Evolutionary conservation across 1,140 invertebrate species (phyloP).

Genomic region (Pseudomyrmex pallidus): DNA sequence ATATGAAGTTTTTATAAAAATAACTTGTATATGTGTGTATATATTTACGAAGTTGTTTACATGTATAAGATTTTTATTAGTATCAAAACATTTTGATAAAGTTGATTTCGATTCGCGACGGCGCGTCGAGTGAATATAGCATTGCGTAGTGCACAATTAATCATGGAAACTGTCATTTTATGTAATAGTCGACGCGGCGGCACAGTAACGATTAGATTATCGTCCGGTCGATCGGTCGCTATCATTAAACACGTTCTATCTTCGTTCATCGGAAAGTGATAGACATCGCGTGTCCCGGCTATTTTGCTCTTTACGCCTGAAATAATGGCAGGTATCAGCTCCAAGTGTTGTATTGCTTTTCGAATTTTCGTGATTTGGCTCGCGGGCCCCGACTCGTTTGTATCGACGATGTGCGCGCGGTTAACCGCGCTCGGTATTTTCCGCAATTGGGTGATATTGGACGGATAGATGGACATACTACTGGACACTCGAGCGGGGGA

Average conservation of each 20-base stretch:
- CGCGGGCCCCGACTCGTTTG: conserved; percentile 47
- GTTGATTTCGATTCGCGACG: conserved; percentile 1
- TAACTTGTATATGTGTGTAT: background rate
- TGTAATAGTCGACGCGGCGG: conserved; percentile 43
- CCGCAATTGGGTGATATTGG: conserved; percentile 71
- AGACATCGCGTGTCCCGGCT: background rate
- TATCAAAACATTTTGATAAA: conserved; percentile 42
- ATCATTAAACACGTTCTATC: conserved; percentile 46
- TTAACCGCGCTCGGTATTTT: conserved; percentile 70
- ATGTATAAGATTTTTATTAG: conserved; percentile 8
- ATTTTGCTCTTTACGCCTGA: conserved; percentile 58
- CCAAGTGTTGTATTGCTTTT: conserved; percentile 69
- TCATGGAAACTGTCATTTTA: conserved; percentile 58
- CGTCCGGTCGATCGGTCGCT: conserved; percentile 34
- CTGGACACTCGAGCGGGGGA: conserved; percentile 37
- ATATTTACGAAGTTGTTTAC: background rate
- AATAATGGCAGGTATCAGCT: conserved; percentile 67
- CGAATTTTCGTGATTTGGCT: conserved; percentile 66
- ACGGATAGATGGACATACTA: conserved; percentile 60
- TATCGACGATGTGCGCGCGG: conserved; percentile 63
- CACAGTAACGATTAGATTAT: conserved; percentile 54
- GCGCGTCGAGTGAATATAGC: conserved; percentile 39
- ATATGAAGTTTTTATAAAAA: background rate
- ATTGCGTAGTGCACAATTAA: conserved; percentile 31
- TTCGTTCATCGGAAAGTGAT: conserved; percentile 30